Evolutionary conservation across 92 coral and sea anemone genomes (phyloP).

Genomic region (Micromussa lordhowensis): DNA sequence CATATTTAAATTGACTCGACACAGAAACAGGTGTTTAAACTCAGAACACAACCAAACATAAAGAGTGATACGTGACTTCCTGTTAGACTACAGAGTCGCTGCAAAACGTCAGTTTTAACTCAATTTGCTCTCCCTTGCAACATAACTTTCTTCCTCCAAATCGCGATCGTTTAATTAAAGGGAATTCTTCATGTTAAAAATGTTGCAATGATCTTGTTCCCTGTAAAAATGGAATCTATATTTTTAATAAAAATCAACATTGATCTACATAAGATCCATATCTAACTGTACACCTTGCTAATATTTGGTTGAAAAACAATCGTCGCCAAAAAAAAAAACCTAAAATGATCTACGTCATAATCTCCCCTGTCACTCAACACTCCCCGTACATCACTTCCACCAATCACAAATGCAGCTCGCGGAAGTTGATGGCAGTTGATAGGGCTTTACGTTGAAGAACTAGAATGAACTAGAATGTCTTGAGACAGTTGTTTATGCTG

Average conservation of each 20-base stretch:
- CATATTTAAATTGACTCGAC: not conserved
- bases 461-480: not conserved
- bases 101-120: not conserved
- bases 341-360: not conserved
- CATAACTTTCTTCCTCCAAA: not conserved
- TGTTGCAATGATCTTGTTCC: not conserved
- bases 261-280: not conserved
- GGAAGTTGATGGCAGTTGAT: not conserved
- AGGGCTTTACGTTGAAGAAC: not conserved
- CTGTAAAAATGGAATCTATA: not conserved
- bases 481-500: not conserved
- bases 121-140: not conserved
- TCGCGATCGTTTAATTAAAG: not conserved
- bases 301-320: not conserved
- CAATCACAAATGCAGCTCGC: not conserved
- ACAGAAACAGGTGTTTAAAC: constrained; percentile 9
- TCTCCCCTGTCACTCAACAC: not conserved
- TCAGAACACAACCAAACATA: not conserved
- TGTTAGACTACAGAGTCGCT: not conserved
- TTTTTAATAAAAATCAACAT: not conserved
- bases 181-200: not conserved
- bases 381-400: not conserved
- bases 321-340: not conserved
- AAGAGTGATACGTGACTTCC: constrained; percentile 3
- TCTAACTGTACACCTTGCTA: not conserved